Evolutionary conservation across 2,113 vertebrate genomes (phyloP).

Genomic region (Vombatus ursinus): DNA sequence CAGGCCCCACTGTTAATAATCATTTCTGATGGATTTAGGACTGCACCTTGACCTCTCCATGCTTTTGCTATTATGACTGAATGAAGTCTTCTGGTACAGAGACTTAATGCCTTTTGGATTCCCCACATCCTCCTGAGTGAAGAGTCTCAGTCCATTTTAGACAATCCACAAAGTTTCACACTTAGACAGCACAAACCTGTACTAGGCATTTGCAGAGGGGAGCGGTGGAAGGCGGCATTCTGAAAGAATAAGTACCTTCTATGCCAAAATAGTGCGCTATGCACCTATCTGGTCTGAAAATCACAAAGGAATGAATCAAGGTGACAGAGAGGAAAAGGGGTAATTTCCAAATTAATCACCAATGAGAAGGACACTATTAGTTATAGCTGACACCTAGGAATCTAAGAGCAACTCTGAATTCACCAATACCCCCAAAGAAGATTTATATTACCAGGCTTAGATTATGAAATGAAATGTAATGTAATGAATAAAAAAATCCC

Average conservation of each 20-base stretch:
- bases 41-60: background rate
- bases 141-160: background rate
- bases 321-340: constrained; percentile 34
- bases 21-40: background rate
- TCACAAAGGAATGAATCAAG: background rate
- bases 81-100: background rate
- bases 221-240: background rate
- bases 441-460: background rate
- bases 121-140: background rate
- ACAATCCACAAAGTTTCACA: background rate
- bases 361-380: constrained; percentile 43
- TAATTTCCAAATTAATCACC: constrained; percentile 32
- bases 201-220: background rate
- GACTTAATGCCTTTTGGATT: background rate
- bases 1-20: background rate
- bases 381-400: constrained; percentile 55
- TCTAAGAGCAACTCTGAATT: background rate
- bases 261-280: background rate
- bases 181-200: background rate
- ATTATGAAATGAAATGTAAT: background rate
- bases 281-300: constrained; percentile 5
- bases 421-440: background rate
- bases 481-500: background rate
- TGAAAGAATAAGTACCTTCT: background rate
- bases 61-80: background rate